Evolutionary conservation across 2,113 vertebrate genomes (phyloP).

Genomic region (Eulacestoma nigropectus): DNA sequence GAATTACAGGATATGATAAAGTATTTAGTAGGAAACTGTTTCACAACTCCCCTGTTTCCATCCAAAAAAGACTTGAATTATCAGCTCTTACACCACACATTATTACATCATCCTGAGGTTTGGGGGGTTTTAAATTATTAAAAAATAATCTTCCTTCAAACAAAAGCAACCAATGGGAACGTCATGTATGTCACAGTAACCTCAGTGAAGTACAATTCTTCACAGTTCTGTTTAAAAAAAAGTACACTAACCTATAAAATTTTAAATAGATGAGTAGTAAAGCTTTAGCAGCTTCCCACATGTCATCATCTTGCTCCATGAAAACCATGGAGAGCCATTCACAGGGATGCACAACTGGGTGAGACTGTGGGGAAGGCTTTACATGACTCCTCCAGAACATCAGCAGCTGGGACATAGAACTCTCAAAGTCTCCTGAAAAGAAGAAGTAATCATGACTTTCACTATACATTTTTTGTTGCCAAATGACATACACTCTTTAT

Average conservation of each 20-base stretch:
- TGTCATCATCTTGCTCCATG: constrained; percentile 93
- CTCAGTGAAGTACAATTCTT: not conserved
- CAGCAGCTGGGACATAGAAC: constrained; percentile 69
- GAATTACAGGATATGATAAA: not conserved
- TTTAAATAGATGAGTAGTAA: constrained; percentile 77
- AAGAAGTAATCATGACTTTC: not conserved
- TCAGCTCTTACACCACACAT: not conserved
- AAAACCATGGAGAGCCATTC: constrained; percentile 83
- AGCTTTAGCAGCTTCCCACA: constrained; percentile 88
- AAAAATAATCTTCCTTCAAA: not conserved
- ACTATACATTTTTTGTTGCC: not conserved
- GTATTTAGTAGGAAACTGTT: not conserved
- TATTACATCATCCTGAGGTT: not conserved
- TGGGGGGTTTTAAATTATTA: not conserved
- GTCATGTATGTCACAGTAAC: not conserved
- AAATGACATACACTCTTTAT: not conserved
- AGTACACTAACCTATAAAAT: constrained; percentile 69
- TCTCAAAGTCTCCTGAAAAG: constrained; percentile 45
- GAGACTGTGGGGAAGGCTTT: not conserved
- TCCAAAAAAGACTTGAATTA: not conserved
- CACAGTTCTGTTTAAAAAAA: not conserved
- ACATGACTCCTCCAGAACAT: constrained; percentile 73
- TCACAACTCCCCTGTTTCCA: not conserved
- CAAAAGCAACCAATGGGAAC: not conserved
- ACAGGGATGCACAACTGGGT: constrained; percentile 69